Base-by-base conservation (phyloP, 2,797 vertebrate species). In the Echeneis naucrates region DNA sequence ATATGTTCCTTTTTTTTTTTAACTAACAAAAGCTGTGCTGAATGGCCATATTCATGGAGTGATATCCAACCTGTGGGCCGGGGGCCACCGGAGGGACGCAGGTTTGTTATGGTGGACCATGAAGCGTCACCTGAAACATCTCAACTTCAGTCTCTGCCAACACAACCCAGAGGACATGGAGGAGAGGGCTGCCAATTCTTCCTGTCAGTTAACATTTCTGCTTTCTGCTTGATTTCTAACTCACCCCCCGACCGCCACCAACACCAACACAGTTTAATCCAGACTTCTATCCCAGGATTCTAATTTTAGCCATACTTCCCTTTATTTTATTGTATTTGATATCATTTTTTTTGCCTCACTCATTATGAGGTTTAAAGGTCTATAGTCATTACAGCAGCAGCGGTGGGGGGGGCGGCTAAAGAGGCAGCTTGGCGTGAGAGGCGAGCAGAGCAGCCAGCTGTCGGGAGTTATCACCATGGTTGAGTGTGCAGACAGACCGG, bases 401-500 rank as follows among this genome's bases (percentile, higher is more conserved):
- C 3, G n/a, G n/a, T n/a, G n/a, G n/a, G n/a, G 61, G 8, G 60
- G 32, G 9, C 13, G 37, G 60, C 63, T 33, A 51, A 55, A 59
- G 60, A 66, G 52, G 62, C 65, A 60, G 47, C 10, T 4, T 2
- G 3, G 33, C 13, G 51, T 37, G 67, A 72, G 38, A 26, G 35
- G 54, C 51, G 86, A 75, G 78, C 59, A 11, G 69, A 69, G 57
- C 68, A 75, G 72, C 84, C 82, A 82, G 88, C 90, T 90, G 88
- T 89, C 87, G 56, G 76, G 78, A 90, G 74, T 85, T 81, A 86
- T 92, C 87, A 85, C 80, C 73, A 77, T 63, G 86, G 81, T 80
- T 48, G 57, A 81, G 64, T 77, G 85, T 88, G 78, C 81, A 87
- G 80, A 67, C 77, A 65, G 75, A 85, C 70, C 30, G 78, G 70